These are phyloP conservation scores for Coelopa pilipes DNA, from an alignment of 2,888 invertebrate species.

Conservation along the genomic window DNA sequence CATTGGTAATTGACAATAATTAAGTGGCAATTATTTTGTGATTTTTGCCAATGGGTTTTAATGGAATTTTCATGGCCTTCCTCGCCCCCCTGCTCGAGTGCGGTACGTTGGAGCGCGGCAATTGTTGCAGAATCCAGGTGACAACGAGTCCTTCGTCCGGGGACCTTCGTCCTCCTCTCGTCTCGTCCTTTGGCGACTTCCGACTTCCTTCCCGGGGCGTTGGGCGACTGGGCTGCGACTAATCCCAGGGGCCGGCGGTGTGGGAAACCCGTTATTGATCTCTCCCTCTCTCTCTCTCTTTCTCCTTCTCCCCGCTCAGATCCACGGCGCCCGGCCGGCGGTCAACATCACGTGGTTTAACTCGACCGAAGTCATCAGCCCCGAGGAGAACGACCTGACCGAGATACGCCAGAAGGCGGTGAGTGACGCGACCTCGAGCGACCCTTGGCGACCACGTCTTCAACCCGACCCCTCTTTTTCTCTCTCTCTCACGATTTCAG, in stretches of 20 bases:
- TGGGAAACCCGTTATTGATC: no score
- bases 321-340: constrained; percentile 83
- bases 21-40: constrained; percentile 60
- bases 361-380: constrained; percentile 69
- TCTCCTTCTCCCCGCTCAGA: constrained; percentile 57
- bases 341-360: constrained; percentile 89
- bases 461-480: constrained; percentile 1
- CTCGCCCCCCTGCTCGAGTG: no score
- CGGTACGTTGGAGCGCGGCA: no score
- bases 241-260: no score
- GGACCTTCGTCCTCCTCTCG: no score
- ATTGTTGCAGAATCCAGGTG: no score
- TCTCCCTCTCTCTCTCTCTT: neutral
- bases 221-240: no score
- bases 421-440: no score
- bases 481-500: constrained; percentile 66
- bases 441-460: no score
- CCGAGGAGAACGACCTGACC: constrained; percentile 58
- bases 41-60: constrained; percentile 53
- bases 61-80: constrained; percentile 44
- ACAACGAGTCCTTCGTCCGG: no score
- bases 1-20: constrained; percentile 59
- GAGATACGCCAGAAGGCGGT: constrained; percentile 68
- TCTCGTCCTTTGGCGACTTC: no score
- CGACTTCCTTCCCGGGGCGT: no score